A percentile compares a stretch with the other conserved stretches of the same genome.
Conservation (phyloP, 2,888 invertebrate genomes). For the Cristatella mucedo region DNA sequence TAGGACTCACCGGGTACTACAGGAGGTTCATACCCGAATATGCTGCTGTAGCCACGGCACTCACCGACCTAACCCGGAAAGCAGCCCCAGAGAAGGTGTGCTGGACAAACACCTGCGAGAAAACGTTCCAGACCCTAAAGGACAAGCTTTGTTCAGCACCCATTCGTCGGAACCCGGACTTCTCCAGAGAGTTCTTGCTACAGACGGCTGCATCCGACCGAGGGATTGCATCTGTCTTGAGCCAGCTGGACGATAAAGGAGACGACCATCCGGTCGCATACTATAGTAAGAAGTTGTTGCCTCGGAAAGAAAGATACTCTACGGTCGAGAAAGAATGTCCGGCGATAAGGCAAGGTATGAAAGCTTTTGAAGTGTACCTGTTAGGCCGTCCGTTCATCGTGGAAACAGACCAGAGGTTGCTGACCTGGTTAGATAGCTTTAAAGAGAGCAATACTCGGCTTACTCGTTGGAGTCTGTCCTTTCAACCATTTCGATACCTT, state of each 20-base stretch:
- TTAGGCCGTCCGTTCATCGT: too few relatives aligned
- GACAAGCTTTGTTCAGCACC: slow-evolving; percentile 10
- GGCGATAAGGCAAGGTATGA: slow-evolving; percentile 14
- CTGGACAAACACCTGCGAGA: slow-evolving; percentile 12
- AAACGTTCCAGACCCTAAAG: slow-evolving; percentile 12
- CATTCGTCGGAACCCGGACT: slow-evolving; percentile 13
- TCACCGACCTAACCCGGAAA: slow-evolving; percentile 16
- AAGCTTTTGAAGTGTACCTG: too few relatives aligned
- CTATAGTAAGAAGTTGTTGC: slow-evolving; percentile 14
- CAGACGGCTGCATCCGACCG: slow-evolving; percentile 14
- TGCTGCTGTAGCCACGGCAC: slow-evolving; percentile 13
- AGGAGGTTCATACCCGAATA: slow-evolving; percentile 10
- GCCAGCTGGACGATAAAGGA: slow-evolving; percentile 14
- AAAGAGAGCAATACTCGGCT: too few relatives aligned
- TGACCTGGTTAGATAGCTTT: too few relatives aligned
- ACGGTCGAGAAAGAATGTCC: slow-evolving; percentile 16
- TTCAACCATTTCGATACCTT: too few relatives aligned
- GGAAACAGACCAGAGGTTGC: too few relatives aligned
- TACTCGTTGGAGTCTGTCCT: too few relatives aligned
- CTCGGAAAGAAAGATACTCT: slow-evolving; percentile 13
- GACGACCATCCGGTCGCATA: slow-evolving; percentile 13
- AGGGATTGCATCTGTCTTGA: slow-evolving; percentile 14
- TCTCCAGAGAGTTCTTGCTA: slow-evolving; percentile 12
- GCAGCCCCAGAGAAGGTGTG: slow-evolving; percentile 12
- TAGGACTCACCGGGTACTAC: slow-evolving; percentile 10